Percentiles rank a stretch among this genome's conserved stretches.
These are phyloP conservation scores for Zaprionus davidi DNA, from an alignment of 1,140 invertebrate species.

Conservation along the genomic window DNA sequence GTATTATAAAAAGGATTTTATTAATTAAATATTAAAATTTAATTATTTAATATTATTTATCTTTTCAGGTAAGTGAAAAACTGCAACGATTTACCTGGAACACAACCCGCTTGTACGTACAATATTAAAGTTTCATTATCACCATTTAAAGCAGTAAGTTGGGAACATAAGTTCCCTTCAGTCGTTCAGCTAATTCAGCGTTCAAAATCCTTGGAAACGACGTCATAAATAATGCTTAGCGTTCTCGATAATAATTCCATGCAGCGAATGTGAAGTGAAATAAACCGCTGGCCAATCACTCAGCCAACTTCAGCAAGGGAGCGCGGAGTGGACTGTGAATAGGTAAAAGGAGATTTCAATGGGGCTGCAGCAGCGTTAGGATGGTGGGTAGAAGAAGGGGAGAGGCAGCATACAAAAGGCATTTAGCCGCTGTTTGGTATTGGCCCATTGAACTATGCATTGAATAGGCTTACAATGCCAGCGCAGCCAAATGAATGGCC, in stretches of 20 bases:
- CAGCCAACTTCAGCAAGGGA: background rate
- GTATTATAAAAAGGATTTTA: background rate
- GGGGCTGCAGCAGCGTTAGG: slow-evolving; percentile 20
- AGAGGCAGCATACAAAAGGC: slow-evolving; percentile 58
- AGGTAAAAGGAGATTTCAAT: slow-evolving; percentile 68
- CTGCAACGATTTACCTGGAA: background rate
- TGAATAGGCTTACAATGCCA: slow-evolving; percentile 65
- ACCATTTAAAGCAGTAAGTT: background rate
- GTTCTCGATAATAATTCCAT: slow-evolving; percentile 44
- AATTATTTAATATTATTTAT: background rate
- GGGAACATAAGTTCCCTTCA: background rate
- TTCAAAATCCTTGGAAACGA: background rate
- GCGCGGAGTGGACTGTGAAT: slow-evolving; percentile 44
- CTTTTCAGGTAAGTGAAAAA: background rate
- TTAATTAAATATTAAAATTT: too few species aligned
- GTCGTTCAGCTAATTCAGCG: background rate
- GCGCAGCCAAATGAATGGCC: slow-evolving; percentile 38
- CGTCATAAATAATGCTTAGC: slow-evolving; percentile 25
- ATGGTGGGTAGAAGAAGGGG: background rate
- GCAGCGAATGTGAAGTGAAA: slow-evolving; percentile 44
- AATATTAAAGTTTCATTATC: background rate
- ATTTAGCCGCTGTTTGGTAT: slow-evolving; percentile 80
- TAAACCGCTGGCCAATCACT: slow-evolving; percentile 58
- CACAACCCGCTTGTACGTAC: background rate
- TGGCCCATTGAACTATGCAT: slow-evolving; percentile 65